phyloP scores from a whole-genome alignment of 2,888 invertebrate species.

The Glyphotaelius pellucidus region DNA sequence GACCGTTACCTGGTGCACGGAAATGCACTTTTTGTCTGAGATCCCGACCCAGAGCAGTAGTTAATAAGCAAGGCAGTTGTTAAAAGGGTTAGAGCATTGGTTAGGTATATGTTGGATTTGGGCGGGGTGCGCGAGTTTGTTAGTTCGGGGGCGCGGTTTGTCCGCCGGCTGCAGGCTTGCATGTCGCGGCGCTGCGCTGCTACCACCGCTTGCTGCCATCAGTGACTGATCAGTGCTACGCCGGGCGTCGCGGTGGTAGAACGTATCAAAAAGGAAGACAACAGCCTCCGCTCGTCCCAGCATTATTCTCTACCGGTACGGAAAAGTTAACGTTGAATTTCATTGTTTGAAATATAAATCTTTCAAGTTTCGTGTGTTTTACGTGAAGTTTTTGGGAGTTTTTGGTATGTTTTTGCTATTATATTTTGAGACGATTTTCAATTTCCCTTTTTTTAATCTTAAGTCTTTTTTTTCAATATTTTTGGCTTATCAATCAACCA shows the following conservation, averaged over 20 bases:
- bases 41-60: not conserved
- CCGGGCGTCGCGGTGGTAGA: constrained; percentile 40
- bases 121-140: not conserved
- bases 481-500: not conserved
- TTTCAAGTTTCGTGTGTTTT: not conserved
- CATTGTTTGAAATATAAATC: not conserved
- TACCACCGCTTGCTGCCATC: constrained; percentile 22
- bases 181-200: not conserved
- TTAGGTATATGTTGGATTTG: not conserved
- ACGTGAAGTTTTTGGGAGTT: not conserved
- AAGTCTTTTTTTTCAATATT: not conserved
- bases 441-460: not conserved
- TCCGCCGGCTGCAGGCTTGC: constrained; percentile 11
- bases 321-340: not conserved
- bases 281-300: not conserved
- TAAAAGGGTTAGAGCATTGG: not conserved
- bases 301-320: not conserved
- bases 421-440: not conserved
- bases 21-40: not conserved
- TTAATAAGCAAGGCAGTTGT: not conserved
- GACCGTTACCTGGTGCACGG: constrained; percentile 13
- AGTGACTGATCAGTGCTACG: constrained; percentile 23
- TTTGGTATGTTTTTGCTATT: constrained; percentile 12
- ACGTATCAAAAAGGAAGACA: not conserved
- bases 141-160: not conserved